Conservation (phyloP, 2,113 vertebrate genomes). For the Catharus fuscescens region DNA sequence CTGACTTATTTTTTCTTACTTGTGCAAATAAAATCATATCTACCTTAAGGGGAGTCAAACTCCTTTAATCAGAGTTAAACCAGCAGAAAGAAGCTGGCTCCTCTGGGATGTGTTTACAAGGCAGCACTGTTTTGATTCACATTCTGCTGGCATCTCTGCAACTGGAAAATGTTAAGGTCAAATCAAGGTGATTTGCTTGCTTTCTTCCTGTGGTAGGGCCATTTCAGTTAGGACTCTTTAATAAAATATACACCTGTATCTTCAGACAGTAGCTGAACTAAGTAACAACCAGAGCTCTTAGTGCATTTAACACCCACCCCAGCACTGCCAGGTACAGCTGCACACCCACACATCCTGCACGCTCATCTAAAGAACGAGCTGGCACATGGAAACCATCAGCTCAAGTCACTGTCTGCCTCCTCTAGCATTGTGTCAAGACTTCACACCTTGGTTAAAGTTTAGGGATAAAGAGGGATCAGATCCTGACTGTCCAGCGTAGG, state of each 20-base stretch:
- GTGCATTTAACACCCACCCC: neutral
- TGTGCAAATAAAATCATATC: neutral
- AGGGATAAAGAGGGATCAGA: neutral
- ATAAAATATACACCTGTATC: neutral
- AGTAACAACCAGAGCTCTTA: neutral
- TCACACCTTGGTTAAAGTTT: neutral
- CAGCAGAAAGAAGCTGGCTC: neutral
- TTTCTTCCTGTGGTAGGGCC: neutral
- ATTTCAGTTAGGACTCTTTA: neutral
- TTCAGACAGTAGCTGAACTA: neutral
- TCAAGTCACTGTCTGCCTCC: neutral
- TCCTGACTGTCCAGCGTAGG: neutral
- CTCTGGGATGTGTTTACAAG: neutral
- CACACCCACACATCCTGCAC: fast-evolving
- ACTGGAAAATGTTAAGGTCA: conserved; percentile 16
- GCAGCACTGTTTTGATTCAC: neutral
- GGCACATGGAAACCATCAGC: neutral
- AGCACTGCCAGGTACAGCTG: neutral
- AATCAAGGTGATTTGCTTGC: neutral
- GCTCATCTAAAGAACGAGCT: neutral
- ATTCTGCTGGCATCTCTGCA: conserved; percentile 6
- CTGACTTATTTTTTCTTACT: neutral
- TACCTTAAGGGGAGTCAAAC: neutral
- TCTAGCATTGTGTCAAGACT: neutral
- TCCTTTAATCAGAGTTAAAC: neutral